Conservation (phyloP, 2,888 invertebrate genomes). For the Drosophila austrosaltans region DNA sequence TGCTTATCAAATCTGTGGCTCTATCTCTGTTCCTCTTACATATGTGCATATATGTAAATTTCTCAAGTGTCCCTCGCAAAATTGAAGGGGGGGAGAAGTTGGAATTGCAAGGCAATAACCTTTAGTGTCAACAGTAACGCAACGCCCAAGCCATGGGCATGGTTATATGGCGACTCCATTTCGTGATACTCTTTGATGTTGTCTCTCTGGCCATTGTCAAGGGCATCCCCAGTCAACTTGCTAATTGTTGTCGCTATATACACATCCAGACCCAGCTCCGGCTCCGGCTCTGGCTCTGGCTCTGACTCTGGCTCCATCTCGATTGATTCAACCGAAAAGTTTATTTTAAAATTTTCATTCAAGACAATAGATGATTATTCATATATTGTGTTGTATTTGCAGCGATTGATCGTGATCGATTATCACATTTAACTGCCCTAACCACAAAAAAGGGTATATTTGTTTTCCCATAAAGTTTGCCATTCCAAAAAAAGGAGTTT, state of each 20-base stretch:
- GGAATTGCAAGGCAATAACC: neutral
- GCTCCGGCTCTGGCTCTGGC: neutral
- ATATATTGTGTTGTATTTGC: slow-evolving; percentile 35
- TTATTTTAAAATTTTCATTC: slow-evolving; percentile 28
- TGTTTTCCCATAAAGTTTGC: neutral
- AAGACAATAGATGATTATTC: slow-evolving; percentile 46
- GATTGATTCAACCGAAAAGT: slow-evolving; percentile 32
- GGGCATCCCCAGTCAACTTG: slow-evolving; percentile 11
- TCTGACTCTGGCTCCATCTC: neutral
- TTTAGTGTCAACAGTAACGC: neutral
- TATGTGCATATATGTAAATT: neutral
- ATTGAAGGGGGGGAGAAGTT: neutral
- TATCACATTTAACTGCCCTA: slow-evolving; percentile 29
- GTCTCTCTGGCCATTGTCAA: slow-evolving; percentile 2
- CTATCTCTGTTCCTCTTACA: too few species aligned
- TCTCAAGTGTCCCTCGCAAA: neutral
- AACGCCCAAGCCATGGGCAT: neutral
- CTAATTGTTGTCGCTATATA: slow-evolving; percentile 1
- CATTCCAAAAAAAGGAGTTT: too few species aligned
- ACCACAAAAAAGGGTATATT: neutral
- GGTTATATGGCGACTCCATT: neutral
- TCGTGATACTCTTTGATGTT: slow-evolving; percentile 40
- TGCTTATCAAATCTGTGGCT: too few species aligned
- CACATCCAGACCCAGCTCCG: neutral
- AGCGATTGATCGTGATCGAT: slow-evolving; percentile 73